These are phyloP conservation scores for Epinephelus lanceolatus DNA, from an alignment of 2,113 vertebrate species.

Conservation along the genomic window DNA sequence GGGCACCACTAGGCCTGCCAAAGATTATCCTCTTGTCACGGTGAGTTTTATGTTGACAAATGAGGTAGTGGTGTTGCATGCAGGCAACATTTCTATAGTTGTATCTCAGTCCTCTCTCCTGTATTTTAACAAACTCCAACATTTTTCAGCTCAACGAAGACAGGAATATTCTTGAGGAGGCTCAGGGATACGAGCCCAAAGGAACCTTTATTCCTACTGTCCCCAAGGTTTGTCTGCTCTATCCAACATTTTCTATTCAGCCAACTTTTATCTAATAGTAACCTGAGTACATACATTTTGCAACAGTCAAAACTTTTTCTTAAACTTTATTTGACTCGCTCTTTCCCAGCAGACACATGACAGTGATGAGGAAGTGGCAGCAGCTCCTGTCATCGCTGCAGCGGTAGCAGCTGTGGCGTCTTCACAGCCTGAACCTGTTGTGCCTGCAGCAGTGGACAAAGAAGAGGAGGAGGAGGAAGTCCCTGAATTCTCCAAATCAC, in stretches of 20 bases:
- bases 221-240: slow-evolving; percentile 79
- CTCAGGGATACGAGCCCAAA: slow-evolving; percentile 89
- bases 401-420: slow-evolving; percentile 37
- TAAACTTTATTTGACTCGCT: not conserved
- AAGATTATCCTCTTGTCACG: slow-evolving; percentile 93
- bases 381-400: slow-evolving; percentile 36
- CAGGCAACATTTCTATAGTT: not conserved
- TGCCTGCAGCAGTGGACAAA: slow-evolving; percentile 18
- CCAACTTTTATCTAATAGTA: not conserved
- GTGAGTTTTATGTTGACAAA: slow-evolving; percentile 79
- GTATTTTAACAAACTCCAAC: slow-evolving; percentile 1
- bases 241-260: not conserved
- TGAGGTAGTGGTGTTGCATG: not conserved
- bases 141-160: slow-evolving; percentile 94
- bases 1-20: slow-evolving; percentile 87
- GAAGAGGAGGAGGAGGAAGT: slow-evolving; percentile 53
- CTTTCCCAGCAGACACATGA: slow-evolving; percentile 52
- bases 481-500: slow-evolving; percentile 36
- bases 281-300: not conserved
- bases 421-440: slow-evolving; percentile 52
- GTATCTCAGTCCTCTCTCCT: not conserved
- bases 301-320: no score
- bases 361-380: slow-evolving; percentile 52
- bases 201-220: slow-evolving; percentile 60
- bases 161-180: slow-evolving; percentile 95